Base-by-base conservation (phyloP, 2,888 invertebrate genomes). In the Metacarcinus magister region DNA sequence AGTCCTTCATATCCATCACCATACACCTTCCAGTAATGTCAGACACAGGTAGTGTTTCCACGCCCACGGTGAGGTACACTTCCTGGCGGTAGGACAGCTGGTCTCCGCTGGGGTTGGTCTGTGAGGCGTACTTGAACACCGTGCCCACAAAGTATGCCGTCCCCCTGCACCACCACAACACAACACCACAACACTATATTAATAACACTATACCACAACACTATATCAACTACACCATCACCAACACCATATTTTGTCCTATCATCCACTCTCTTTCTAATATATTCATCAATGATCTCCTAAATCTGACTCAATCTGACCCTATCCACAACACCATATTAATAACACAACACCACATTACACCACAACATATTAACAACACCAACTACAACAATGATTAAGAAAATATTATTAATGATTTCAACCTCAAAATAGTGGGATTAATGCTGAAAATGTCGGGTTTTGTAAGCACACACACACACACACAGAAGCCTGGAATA, bases 91-190 rank as follows among this genome's bases (percentile, higher is more conserved):
- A 99, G 98, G 99, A 99, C 93, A 99, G 98, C 98, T 98, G 98
- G 0, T 97, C 97, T 5, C 98, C 98, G 97, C 99, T 98, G 13
- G 98, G 98, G 19, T 98, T 98, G 23, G 99, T 98, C 97, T 99
- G 99, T 0, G 87, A 87, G 39, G 87, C 87, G 39, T 87, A 87
- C 95, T 99, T 98, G 97, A 99, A 98, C 98, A 99, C 99, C 0
- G 99, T 99, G 0, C 99, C 99, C 97, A 99, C 99, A 98, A 99
- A 99, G 97, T 98, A 99, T 95, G 99, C 98, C 97, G 99, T 98
- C 94, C 99, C 99, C 97, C 99, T 99, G 97, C 60, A 98, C n/a
- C 16, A 67, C 60, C 60, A 98, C n/a, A 7, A 67, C 60, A 95
- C 13, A 89, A 44, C 16, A 67, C 44, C 13, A 19, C 44, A 91